Percentiles rank a stretch among this genome's conserved stretches.
Evolutionary conservation across 2,888 invertebrate species (phyloP).

Genomic region (Stenoptilia bipunctidactyla): DNA sequence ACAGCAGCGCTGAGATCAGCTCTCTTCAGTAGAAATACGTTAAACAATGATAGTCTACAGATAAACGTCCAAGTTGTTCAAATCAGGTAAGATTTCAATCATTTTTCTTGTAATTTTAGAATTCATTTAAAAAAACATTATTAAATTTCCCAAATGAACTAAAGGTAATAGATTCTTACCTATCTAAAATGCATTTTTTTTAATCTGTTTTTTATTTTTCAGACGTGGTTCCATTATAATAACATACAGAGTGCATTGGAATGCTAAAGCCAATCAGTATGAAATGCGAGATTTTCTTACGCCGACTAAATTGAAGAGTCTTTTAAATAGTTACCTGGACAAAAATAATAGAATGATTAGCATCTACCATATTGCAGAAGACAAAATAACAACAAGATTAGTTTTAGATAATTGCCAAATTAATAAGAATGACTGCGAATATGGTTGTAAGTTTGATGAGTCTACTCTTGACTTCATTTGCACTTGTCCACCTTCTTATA

Average conservation of each 20-base stretch:
- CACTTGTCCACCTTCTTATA: constrained; percentile 70
- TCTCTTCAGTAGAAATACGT: constrained; percentile 60
- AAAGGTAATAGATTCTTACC: too few species aligned
- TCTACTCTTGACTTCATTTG: constrained; percentile 74
- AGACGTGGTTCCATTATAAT: constrained; percentile 77
- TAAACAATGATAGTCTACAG: constrained; percentile 65
- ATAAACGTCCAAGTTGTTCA: constrained; percentile 73
- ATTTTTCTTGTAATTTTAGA: too few species aligned
- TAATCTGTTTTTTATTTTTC: constrained; percentile 25
- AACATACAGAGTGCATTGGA: constrained; percentile 77
- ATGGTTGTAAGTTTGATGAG: constrained; percentile 77
- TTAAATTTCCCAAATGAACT: too few species aligned
- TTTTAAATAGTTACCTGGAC: constrained; percentile 58
- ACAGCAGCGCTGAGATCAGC: constrained; percentile 72
- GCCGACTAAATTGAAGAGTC: constrained; percentile 48
- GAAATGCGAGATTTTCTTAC: constrained; percentile 61
- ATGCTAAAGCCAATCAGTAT: constrained; percentile 55
- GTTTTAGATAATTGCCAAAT: constrained; percentile 77
- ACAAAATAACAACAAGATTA: constrained; percentile 38
- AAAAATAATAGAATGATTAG: constrained; percentile 65
- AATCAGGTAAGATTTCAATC: constrained; percentile 59
- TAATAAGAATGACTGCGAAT: constrained; percentile 75
- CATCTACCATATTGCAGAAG: constrained; percentile 61
- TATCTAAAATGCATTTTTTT: constrained; percentile 6
- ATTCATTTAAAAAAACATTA: too few species aligned